Evolutionary conservation across 2,113 vertebrate genomes (phyloP), one percentile per base, ranked within the genome.

Genomic region (Notothenia coriiceps): DNA sequence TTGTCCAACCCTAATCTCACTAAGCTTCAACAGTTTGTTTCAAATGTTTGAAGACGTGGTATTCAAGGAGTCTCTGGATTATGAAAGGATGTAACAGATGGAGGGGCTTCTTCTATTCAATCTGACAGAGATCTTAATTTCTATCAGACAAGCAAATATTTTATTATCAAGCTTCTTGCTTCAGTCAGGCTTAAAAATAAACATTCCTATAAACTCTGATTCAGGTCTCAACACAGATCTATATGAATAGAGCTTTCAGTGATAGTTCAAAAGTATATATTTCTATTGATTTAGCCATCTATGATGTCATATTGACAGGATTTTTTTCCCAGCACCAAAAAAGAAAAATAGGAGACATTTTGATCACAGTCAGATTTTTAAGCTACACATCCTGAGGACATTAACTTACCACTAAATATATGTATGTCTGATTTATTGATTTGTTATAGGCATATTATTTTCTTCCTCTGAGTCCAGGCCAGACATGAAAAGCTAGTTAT

Each of bases 281-380:
- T 85, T 60, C 84, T 79, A 84, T 86, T 88, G 86, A 86, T 77
- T 89, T 17, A 79, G 80, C 83, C 87, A 80, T 78, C 75, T 44
- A 74, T 77, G 88, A 91, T 89, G 89, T 91, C 87, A 85, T 7
- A 47, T 54, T 29, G 33, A 74, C 61, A 18, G 55, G 44, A 10
- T 75, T 75, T 76, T 29, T 65, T 43, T 73, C 69, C 76, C 79
- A 80, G 75, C 79, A 85, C 25, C 0, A 15, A 18, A 50, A 47
- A 46, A 49, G 3, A 25, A 52, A 35, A 49, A 76, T 67, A 46
- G 70, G 63, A 74, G 73, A n/a, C 52, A 5, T 50, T 79, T 83
- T 80, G 66, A 65, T 73, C 29, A 17, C 69, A 66, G 71, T 11
- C 29, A 51, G 67, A 52, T 1, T 2, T 33, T 35, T 6, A 18